Base-by-base conservation (phyloP, 1,140 invertebrate species). In the Arctopsyche grandis region DNA sequence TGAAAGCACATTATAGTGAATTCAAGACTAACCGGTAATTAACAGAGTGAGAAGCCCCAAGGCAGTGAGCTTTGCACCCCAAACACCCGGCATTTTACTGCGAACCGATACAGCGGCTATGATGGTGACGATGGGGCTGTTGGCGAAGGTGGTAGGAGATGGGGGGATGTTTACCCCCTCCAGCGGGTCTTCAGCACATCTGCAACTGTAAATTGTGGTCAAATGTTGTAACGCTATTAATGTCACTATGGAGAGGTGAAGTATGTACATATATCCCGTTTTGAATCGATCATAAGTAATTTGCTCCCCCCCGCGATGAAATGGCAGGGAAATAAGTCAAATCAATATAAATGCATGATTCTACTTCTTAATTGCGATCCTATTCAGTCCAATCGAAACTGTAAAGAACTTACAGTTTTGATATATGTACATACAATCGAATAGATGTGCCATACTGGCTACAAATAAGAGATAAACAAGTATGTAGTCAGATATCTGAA, bases 11-110 rank as follows among this genome's bases (percentile, higher is more conserved):
- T 60, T 4, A 60, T 52, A 52, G 70, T 22, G 19, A 9, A 74
- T 22, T 29, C 29, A 19, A 74, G 70, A 76, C 74, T 52, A 29
- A 76, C 74, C 74, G 12, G 56, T 76, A 76, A 63, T 60, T 44
- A 76, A 63, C 3, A 63, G 24, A 63, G 56, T 14, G 14, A 76
- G 29, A 38, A 76, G 56, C 74, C 74, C 29, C 24, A 63, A 48
- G 26, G 56, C 43, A 24, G 22, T 24, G 21, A 19, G 14, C 16
- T 74, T 52, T 7, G n/a, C 56, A 16, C 19, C 56, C 21, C 14
- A 44, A 63, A 29, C 21, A n/a, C 24, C 12, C 16, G 21, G 1
- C 74, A 76, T 76, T 12, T 60, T 76, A 46, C 44, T 52, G 10
- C 10, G 16, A 52, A 52, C 48, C 48, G 16, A 52, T 52, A 52